Conservation (phyloP, 2,113 vertebrate species). For the Daubentonia madagascariensis region DNA sequence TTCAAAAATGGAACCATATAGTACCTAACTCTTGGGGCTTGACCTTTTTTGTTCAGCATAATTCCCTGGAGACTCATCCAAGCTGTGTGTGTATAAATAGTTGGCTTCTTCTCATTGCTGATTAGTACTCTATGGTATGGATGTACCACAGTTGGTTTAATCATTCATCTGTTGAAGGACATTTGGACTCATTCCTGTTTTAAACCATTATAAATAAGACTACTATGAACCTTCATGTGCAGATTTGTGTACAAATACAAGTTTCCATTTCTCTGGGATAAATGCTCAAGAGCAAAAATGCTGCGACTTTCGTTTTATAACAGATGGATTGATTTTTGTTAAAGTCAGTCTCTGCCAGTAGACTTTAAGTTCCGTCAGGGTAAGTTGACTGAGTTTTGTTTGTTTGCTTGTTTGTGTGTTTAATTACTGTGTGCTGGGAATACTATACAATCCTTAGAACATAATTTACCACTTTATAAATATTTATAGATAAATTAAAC, state of each 20-base stretch:
- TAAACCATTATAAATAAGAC: background rate
- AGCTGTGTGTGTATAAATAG: too few species aligned
- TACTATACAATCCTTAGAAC: constrained; percentile 6
- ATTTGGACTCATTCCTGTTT: background rate
- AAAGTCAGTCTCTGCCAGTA: background rate
- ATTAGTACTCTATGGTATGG: background rate
- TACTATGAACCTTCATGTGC: fast-evolving
- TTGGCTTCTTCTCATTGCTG: background rate
- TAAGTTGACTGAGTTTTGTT: background rate
- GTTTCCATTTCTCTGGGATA: background rate
- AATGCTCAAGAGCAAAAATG: background rate
- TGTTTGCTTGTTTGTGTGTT: constrained; percentile 37
- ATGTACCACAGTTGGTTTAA: background rate
- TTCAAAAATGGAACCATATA: background rate
- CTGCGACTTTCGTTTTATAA: background rate
- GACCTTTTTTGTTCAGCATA: background rate
- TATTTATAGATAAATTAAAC: constrained; percentile 64
- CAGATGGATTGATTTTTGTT: background rate
- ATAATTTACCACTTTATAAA: constrained; percentile 56
- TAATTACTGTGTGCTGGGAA: background rate
- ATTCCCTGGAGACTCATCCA: background rate
- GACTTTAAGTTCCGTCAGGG: background rate
- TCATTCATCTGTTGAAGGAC: background rate
- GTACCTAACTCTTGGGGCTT: background rate
- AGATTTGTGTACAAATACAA: background rate